Conservation (phyloP, 2,113 vertebrate genomes). For the Gasterosteus aculeatus region DNA sequence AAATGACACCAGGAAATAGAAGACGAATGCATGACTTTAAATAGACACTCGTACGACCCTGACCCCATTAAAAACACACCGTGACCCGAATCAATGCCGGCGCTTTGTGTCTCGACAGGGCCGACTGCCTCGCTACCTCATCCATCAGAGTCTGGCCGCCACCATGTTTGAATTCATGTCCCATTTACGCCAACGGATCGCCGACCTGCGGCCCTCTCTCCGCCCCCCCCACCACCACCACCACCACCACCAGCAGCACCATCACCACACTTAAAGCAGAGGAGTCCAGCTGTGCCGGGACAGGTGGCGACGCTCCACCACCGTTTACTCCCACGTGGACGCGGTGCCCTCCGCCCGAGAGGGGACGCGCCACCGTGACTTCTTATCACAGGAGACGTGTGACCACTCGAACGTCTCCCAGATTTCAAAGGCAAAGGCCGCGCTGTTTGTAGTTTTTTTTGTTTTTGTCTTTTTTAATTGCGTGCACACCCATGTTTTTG, state of each 20-base stretch:
- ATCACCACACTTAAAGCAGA: conserved; percentile 30
- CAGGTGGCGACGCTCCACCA: conserved; percentile 15
- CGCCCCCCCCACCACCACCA: conserved; percentile 49
- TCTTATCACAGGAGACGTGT: not conserved
- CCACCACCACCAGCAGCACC: conserved; percentile 49
- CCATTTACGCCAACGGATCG: conserved; percentile 88
- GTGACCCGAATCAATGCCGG: not conserved
- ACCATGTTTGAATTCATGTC: conserved; percentile 98
- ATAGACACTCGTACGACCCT: too few relatives aligned
- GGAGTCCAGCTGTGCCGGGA: not conserved
- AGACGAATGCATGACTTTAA: not conserved
- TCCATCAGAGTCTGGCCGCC: conserved; percentile 94
- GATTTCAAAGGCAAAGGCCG: conserved; percentile 11
- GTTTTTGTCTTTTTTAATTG: not conserved
- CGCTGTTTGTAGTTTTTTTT: not conserved
- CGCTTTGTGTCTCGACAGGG: conserved; percentile 80
- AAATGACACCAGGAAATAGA: not conserved
- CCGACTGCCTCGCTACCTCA: conserved; percentile 93
- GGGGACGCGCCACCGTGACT: not conserved
- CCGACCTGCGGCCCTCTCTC: conserved; percentile 74
- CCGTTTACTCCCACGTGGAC: not conserved
- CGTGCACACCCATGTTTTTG: not conserved
- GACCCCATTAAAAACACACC: not conserved
- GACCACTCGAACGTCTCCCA: conserved; percentile 2
- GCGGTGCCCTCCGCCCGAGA: not conserved